A percentile compares a stretch with the other conserved stretches of the same genome.
These are phyloP conservation scores for Dipus sagitta DNA, from an alignment of 2,797 vertebrate species.

Conservation along the genomic window DNA sequence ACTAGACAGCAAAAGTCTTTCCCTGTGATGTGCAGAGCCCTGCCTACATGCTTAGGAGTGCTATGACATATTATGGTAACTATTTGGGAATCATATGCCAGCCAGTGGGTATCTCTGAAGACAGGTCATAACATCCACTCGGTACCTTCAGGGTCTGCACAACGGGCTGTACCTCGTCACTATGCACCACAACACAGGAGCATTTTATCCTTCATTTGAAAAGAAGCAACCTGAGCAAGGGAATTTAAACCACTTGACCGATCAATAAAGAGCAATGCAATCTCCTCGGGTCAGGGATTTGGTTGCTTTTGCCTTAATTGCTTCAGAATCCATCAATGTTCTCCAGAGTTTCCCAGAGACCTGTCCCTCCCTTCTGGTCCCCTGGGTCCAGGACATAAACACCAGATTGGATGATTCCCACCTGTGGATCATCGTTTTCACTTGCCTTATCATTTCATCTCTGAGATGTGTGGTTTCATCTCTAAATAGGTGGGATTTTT, in stretches of 20 bases:
- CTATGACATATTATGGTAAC: neutral
- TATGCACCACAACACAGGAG: neutral
- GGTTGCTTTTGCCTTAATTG: constrained; percentile 27
- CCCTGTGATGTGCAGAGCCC: neutral
- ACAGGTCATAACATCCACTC: neutral
- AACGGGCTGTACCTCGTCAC: neutral
- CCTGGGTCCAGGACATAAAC: neutral
- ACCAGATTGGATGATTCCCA: neutral
- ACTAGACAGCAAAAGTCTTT: neutral
- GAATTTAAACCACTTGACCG: constrained; percentile 22
- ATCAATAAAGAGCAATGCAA: constrained; percentile 53
- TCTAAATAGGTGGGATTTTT: neutral
- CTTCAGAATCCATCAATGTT: constrained; percentile 9
- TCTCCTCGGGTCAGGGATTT: constrained; percentile 23
- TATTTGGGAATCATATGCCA: neutral
- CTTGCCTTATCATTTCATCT: constrained; percentile 43
- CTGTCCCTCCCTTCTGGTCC: neutral
- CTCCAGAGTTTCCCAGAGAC: neutral
- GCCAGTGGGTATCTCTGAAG: neutral
- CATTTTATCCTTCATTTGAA: neutral
- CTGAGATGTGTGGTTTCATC: constrained; percentile 48
- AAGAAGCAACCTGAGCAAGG: neutral
- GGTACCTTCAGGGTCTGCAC: neutral
- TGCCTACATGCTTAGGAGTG: neutral
- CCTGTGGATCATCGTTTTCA: neutral